Percentiles rank a stretch among this genome's conserved stretches.
Evolutionary conservation across 2,888 invertebrate genomes (phyloP).

Genomic region (Stenurella melanura): DNA sequence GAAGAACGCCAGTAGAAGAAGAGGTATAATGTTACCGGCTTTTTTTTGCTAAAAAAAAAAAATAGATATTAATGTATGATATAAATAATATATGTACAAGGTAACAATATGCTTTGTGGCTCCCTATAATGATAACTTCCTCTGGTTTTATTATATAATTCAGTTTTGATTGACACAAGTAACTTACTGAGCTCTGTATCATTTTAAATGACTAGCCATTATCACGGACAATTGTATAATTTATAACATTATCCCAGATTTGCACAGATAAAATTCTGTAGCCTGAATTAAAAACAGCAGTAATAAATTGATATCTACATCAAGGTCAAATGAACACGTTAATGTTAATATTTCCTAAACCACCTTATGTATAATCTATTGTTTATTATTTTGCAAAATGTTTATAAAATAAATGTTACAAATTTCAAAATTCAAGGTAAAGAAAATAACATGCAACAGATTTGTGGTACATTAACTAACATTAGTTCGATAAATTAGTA

Average conservation of each 20-base stretch:
- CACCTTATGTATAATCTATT: not conserved
- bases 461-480: too few relatives aligned
- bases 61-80: not conserved
- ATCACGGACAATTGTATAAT: not conserved
- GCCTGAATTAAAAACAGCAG: not conserved
- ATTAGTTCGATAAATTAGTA: too few relatives aligned
- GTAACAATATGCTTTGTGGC: not conserved
- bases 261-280: not conserved
- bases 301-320: not conserved
- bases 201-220: not conserved
- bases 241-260: not conserved
- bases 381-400: not conserved
- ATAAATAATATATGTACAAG: not conserved
- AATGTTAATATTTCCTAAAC: not conserved
- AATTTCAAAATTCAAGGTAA: not conserved
- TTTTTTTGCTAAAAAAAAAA: slow-evolving; percentile 55
- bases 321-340: not conserved
- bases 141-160: not conserved
- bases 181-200: not conserved
- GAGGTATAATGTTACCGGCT: slow-evolving; percentile 51
- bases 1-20: slow-evolving; percentile 51
- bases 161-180: not conserved
- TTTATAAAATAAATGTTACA: not conserved
- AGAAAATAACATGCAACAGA: too few relatives aligned
- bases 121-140: not conserved